Percentiles rank a stretch among this genome's conserved stretches.
Evolutionary conservation across 2,113 vertebrate species (phyloP).

Genomic region (Macroglossus sobrinus): DNA sequence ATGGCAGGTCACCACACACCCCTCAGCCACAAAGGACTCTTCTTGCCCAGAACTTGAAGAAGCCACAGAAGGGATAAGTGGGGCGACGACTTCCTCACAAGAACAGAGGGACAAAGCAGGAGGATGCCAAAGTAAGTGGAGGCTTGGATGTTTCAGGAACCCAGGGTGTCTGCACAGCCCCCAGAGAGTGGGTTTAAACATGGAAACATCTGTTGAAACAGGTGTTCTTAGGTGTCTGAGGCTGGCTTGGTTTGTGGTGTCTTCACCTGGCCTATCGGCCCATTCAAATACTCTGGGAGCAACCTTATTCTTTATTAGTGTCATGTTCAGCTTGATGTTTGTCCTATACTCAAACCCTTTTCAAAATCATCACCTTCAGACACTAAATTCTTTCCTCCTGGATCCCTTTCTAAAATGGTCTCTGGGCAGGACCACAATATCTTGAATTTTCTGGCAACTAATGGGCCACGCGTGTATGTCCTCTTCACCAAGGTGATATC

Average conservation of each 20-base stretch:
- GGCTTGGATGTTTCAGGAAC: neutral
- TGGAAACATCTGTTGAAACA: too few species aligned
- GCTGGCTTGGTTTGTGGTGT: too few species aligned
- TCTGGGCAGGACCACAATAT: rapidly evolving
- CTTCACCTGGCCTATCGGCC: rapidly evolving
- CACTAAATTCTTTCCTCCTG: neutral
- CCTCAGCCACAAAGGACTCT: neutral
- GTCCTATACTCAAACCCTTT: rapidly evolving
- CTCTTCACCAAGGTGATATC: rapidly evolving
- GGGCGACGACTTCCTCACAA: rapidly evolving
- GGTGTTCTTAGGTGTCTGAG: rapidly evolving
- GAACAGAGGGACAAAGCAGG: too few species aligned
- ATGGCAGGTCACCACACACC: rapidly evolving
- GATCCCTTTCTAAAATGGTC: neutral
- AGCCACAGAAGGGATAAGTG: neutral
- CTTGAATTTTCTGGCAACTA: too few species aligned
- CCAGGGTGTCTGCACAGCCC: too few species aligned
- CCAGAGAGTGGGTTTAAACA: neutral
- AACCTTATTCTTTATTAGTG: neutral
- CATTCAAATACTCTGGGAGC: neutral
- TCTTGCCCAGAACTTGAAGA: rapidly evolving
- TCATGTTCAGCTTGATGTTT: too few species aligned
- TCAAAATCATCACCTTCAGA: neutral
- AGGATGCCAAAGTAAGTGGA: neutral
- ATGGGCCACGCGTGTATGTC: rapidly evolving